Evolutionary conservation across 2,113 vertebrate genomes (phyloP).

Genomic region (Syngnathus typhle): DNA sequence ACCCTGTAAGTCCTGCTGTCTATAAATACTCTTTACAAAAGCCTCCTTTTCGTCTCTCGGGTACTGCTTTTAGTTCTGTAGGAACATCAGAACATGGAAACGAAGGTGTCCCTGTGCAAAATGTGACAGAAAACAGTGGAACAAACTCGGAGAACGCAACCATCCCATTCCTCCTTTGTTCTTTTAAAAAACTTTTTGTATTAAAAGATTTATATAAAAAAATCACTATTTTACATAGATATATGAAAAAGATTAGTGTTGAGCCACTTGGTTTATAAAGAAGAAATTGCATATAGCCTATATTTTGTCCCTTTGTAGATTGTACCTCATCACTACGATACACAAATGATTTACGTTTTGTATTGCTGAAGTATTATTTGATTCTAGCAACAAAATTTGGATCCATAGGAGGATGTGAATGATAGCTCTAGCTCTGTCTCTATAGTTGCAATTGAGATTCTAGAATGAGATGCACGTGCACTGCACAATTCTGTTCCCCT

Average conservation of each 20-base stretch:
- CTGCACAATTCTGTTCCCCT: conserved; percentile 52
- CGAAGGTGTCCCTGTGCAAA: conserved; percentile 83
- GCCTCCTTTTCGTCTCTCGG: conserved; percentile 82
- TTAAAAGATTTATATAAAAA: conserved; percentile 84
- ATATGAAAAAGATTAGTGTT: conserved; percentile 75
- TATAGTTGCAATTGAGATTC: conserved; percentile 49
- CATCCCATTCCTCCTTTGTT: conserved; percentile 51
- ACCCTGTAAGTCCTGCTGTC: conserved; percentile 99
- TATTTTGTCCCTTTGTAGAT: conserved; percentile 62
- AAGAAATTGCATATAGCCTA: conserved; percentile 80
- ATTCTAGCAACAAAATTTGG: conserved; percentile 60
- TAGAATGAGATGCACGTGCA: conserved; percentile 56
- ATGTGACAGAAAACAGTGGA: conserved; percentile 70
- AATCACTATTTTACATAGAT: conserved; percentile 78
- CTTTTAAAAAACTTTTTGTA: conserved; percentile 73
- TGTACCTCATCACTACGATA: conserved; percentile 65
- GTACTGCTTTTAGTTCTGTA: conserved; percentile 94
- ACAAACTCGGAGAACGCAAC: conserved; percentile 65
- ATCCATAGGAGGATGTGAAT: conserved; percentile 58
- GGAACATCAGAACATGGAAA: conserved; percentile 99
- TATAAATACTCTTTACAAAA: conserved; percentile 99
- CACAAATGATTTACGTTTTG: conserved; percentile 61
- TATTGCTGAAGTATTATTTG: conserved; percentile 71
- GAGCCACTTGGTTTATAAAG: conserved; percentile 73
- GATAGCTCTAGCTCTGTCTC: conserved; percentile 51